Percentiles rank a stretch among this genome's conserved stretches.
These are phyloP conservation scores for Tipula vernalis DNA, from an alignment of 2,888 invertebrate genomes.

Conservation along the genomic window DNA sequence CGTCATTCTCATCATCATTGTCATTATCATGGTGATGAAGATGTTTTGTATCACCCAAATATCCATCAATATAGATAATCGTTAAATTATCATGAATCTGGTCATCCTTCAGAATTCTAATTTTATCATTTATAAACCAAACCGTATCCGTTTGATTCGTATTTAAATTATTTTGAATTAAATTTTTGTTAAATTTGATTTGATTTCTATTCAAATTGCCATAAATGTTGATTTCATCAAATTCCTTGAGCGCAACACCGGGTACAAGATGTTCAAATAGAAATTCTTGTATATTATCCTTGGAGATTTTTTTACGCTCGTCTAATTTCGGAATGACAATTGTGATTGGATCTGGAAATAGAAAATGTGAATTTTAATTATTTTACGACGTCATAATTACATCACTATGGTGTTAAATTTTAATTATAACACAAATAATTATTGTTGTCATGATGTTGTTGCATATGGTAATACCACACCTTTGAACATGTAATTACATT, in stretches of 20 bases:
- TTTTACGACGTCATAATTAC: too few relatives aligned
- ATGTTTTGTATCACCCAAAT: constrained; percentile 33
- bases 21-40: constrained; percentile 26
- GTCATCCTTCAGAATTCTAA: constrained; percentile 31
- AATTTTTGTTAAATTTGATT: constrained; percentile 33
- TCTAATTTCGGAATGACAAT: constrained; percentile 44
- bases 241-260: constrained; percentile 39
- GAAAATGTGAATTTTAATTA: background rate
- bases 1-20: constrained; percentile 25
- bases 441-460: background rate
- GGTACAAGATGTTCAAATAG: constrained; percentile 47
- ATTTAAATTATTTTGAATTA: constrained; percentile 16
- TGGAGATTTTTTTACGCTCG: background rate
- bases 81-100: constrained; percentile 32
- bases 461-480: background rate
- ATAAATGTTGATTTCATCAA: constrained; percentile 36
- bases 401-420: too few relatives aligned
- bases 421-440: background rate
- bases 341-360: constrained; percentile 44
- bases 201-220: constrained; percentile 37
- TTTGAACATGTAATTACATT: background rate
- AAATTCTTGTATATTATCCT: constrained; percentile 27
- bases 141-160: constrained; percentile 29
- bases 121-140: constrained; percentile 21
- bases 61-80: constrained; percentile 34